These are phyloP conservation scores for Erebia palarica DNA, from an alignment of 2,888 invertebrate species.

Conservation along the genomic window DNA sequence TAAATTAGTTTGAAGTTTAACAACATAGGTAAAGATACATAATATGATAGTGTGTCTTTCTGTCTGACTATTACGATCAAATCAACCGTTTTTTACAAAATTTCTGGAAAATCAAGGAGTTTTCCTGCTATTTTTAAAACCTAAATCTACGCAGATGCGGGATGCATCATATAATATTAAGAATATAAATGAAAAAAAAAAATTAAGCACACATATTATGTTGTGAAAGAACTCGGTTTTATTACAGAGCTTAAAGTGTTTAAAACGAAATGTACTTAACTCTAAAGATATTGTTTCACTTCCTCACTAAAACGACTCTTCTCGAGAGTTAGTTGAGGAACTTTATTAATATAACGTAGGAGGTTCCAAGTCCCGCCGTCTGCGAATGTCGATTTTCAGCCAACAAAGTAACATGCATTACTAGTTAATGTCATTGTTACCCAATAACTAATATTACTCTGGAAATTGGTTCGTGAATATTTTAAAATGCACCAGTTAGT, in stretches of 20 bases:
- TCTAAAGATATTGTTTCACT: slow-evolving; percentile 36
- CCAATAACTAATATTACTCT: slow-evolving; percentile 15
- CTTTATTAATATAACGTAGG: slow-evolving; percentile 55
- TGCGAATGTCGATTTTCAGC: slow-evolving; percentile 36
- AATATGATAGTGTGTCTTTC: no score
- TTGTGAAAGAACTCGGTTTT: slow-evolving; percentile 17
- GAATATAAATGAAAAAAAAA: background rate
- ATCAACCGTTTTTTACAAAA: no score
- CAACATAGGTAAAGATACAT: no score
- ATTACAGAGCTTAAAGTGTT: slow-evolving; percentile 27
- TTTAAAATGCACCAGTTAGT: no score
- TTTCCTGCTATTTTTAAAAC: no score
- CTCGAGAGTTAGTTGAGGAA: slow-evolving; percentile 44
- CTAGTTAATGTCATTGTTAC: slow-evolving; percentile 24
- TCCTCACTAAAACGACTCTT: slow-evolving; percentile 33
- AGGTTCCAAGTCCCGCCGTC: slow-evolving; percentile 32
- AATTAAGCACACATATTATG: background rate
- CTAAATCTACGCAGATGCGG: no score
- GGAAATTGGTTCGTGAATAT: background rate
- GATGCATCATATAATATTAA: no score
- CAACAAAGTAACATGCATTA: slow-evolving; percentile 26
- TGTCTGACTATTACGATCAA: no score
- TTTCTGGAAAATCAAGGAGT: no score
- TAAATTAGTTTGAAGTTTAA: no score
- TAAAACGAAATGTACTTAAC: slow-evolving; percentile 30